A percentile compares a stretch with the other conserved stretches of the same genome.
phyloP scores from a whole-genome alignment of 2,797 vertebrate species.

The Poeciliopsis paucimaculata region DNA sequence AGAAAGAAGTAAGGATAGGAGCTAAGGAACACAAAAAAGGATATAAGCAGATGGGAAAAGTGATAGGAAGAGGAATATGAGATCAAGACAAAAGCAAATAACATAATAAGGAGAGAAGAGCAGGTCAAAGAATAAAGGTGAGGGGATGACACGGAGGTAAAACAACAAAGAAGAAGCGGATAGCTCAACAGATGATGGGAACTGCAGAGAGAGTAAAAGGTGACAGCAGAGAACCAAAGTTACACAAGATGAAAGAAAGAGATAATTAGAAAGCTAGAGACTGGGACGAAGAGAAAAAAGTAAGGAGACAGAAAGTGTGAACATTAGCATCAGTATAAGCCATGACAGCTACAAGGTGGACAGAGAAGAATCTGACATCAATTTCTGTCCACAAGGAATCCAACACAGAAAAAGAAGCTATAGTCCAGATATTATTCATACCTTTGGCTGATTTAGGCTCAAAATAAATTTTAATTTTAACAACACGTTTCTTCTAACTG shows the following conservation, averaged over 20 bases:
- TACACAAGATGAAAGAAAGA: conserved; percentile 52
- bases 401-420: conserved; percentile 9
- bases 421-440: not conserved
- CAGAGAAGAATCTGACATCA: conserved; percentile 7
- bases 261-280: conserved; percentile 51
- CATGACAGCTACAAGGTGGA: conserved; percentile 15
- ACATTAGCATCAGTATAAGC: conserved; percentile 23
- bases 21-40: not conserved
- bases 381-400: conserved; percentile 12
- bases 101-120: conserved; percentile 32
- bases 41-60: conserved; percentile 4
- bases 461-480: not conserved
- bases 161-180: conserved; percentile 48
- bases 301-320: conserved; percentile 20
- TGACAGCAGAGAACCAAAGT: conserved; percentile 39
- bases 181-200: conserved; percentile 23
- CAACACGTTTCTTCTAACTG: not conserved
- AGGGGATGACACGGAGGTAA: conserved; percentile 32
- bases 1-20: not conserved
- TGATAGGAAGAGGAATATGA: conserved; percentile 16
- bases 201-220: conserved; percentile 43
- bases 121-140: conserved; percentile 40
- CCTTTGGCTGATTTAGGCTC: not conserved
- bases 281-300: conserved; percentile 19
- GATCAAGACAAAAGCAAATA: conserved; percentile 36